These are phyloP conservation scores for Thalassophryne amazonica DNA, from an alignment of 2,797 vertebrate species.

Conservation along the genomic window DNA sequence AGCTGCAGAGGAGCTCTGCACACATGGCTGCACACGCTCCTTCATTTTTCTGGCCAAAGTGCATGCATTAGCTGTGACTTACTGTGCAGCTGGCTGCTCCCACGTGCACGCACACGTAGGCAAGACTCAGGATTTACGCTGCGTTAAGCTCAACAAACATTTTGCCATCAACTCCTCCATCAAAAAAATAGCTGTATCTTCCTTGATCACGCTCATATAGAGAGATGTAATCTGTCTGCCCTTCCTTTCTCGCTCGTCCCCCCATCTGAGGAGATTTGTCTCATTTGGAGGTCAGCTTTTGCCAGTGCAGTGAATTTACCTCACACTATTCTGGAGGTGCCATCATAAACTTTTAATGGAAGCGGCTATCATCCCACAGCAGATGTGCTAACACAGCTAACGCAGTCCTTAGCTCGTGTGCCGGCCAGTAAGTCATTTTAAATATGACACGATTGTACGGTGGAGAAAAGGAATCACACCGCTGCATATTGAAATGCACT, in stretches of 20 bases:
- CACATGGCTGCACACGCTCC: not conserved
- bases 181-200: constrained; percentile 3
- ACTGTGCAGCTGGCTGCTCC: not conserved
- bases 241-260: constrained; percentile 7
- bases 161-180: not conserved
- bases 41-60: constrained; percentile 13
- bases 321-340: constrained; percentile 44
- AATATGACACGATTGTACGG: constrained; percentile 43
- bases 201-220: constrained; percentile 14
- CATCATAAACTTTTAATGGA: constrained; percentile 72
- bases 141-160: constrained; percentile 10
- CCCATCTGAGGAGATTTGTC: constrained; percentile 37
- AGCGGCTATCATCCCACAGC: constrained; percentile 67
- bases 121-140: constrained; percentile 6
- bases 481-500: constrained; percentile 18
- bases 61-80: not conserved
- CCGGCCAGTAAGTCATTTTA: constrained; percentile 53
- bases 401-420: constrained; percentile 35
- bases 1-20: constrained; percentile 8
- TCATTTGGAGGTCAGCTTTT: constrained; percentile 71
- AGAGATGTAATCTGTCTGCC: constrained; percentile 13
- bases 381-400: constrained; percentile 58
- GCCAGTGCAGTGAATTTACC: constrained; percentile 56
- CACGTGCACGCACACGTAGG: not conserved
- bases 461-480: constrained; percentile 24